Conservation (phyloP, 2,888 invertebrate genomes). For the Lymantria dispar region DNA sequence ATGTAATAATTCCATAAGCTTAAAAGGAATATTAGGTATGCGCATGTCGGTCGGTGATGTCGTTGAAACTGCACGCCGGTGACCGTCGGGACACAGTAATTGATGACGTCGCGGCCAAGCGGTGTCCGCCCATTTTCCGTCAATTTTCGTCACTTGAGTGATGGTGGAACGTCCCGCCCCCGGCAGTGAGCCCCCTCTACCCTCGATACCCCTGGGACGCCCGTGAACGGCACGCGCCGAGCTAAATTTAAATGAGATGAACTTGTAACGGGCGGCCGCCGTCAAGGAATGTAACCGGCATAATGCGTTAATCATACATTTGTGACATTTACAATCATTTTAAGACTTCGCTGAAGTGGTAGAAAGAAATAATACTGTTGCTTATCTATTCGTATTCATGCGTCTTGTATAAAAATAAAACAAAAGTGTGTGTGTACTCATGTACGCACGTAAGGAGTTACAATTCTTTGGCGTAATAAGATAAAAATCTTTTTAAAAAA, state of each 20-base stretch:
- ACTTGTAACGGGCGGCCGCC: constrained; percentile 76
- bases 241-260: constrained; percentile 81
- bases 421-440: neutral
- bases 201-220: constrained; percentile 37
- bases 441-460: too few species aligned
- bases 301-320: constrained; percentile 77
- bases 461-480: too few species aligned
- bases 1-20: constrained; percentile 55
- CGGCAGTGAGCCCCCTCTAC: constrained; percentile 36
- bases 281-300: constrained; percentile 69
- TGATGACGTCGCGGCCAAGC: constrained; percentile 80
- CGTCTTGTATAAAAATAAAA: neutral
- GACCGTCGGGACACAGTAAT: constrained; percentile 78
- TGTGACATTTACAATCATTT: constrained; percentile 73
- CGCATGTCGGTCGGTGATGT: constrained; percentile 54
- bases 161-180: constrained; percentile 78
- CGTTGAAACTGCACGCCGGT: constrained; percentile 59
- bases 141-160: constrained; percentile 83
- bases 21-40: constrained; percentile 69
- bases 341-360: constrained; percentile 52
- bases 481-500: neutral
- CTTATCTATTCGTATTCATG: constrained; percentile 26
- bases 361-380: constrained; percentile 47
- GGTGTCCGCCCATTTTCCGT: constrained; percentile 83
- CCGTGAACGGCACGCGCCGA: constrained; percentile 74